phyloP scores from a whole-genome alignment of 2,888 invertebrate genomes.

The Tipula lateralis region DNA sequence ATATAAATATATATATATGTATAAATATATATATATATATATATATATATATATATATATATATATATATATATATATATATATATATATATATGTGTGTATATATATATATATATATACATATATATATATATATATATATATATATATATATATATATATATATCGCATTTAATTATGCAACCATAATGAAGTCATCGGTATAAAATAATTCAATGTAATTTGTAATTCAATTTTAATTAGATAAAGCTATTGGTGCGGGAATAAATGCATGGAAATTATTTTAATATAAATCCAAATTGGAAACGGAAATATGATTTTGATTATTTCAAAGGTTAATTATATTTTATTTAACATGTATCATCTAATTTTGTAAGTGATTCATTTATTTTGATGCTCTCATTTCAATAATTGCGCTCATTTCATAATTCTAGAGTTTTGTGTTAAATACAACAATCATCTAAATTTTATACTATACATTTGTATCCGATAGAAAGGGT shows the following conservation, averaged over 20 bases:
- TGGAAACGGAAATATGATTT: background rate
- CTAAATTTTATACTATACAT: too few relatives aligned
- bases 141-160: too few relatives aligned
- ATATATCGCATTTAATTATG: background rate
- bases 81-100: background rate
- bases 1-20: background rate
- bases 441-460: too few relatives aligned
- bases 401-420: too few relatives aligned
- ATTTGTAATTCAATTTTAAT: conserved; percentile 11
- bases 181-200: background rate
- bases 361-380: background rate
- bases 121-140: too few relatives aligned
- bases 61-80: too few relatives aligned
- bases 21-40: background rate
- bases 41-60: too few relatives aligned
- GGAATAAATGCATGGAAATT: background rate
- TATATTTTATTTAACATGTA: background rate
- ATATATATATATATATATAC: too few relatives aligned
- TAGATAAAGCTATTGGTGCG: background rate
- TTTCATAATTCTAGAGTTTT: too few relatives aligned
- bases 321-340: background rate
- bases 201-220: background rate
- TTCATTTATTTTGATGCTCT: too few relatives aligned
- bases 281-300: background rate
- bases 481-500: too few relatives aligned